Percentiles rank a stretch among this genome's conserved stretches.
Evolutionary conservation across 1,140 invertebrate species (phyloP).

Genomic region (Bilobella aurantiaca): DNA sequence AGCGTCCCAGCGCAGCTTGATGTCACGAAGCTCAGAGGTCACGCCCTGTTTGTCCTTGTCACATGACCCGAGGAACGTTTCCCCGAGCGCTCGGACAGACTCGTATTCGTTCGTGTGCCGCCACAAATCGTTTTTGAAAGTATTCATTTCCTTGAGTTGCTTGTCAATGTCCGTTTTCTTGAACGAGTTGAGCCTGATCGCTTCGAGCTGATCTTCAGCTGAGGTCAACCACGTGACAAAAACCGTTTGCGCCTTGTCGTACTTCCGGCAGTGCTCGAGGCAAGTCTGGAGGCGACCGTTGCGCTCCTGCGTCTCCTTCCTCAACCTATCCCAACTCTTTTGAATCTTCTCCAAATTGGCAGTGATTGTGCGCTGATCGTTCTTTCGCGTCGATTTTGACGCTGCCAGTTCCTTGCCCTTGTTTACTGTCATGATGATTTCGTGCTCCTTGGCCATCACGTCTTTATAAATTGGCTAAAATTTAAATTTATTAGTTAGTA

Average conservation of each 20-base stretch:
- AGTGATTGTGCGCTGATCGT: conserved; percentile 44
- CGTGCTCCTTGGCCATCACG: conserved; percentile 78
- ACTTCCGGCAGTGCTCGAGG: conserved; percentile 81
- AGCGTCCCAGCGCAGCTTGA: conserved; percentile 80
- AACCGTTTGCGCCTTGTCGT: conserved; percentile 66
- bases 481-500: no score
- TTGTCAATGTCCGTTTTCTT: conserved; percentile 76
- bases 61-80: conserved; percentile 67
- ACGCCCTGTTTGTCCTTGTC: conserved; percentile 84
- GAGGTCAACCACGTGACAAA: conserved; percentile 80
- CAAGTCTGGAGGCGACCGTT: conserved; percentile 75
- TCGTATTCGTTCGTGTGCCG: conserved; percentile 86
- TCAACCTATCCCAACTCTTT: conserved; percentile 77
- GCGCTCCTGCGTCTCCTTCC: conserved; percentile 70
- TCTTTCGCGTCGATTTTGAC: conserved; percentile 44
- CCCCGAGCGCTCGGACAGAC: conserved; percentile 68
- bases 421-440: conserved; percentile 85
- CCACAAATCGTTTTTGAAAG: conserved; percentile 81
- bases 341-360: conserved; percentile 76
- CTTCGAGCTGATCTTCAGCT: conserved; percentile 71
- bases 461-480: conserved; percentile 66
- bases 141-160: conserved; percentile 77
- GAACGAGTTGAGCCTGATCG: conserved; percentile 61
- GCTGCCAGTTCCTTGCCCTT: conserved; percentile 64
- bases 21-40: conserved; percentile 62